Conservation (phyloP, 2,888 invertebrate genomes). For the Agrotis segetum region DNA sequence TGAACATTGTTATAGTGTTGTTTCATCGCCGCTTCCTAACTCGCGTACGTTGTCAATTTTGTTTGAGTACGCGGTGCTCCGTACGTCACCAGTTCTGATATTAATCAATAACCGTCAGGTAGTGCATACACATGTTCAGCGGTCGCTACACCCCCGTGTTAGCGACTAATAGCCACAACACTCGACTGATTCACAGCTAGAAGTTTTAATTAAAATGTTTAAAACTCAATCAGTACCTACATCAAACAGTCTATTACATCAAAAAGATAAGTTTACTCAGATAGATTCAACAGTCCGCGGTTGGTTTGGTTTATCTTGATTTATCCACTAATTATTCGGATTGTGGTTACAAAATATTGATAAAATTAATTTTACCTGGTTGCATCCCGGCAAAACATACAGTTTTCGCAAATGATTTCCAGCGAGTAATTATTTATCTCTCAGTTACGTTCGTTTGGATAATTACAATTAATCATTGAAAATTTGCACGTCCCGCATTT, state of each 20-base stretch:
- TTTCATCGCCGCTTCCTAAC: slow-evolving; percentile 14
- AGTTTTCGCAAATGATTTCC: slow-evolving; percentile 32
- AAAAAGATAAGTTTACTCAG: slow-evolving; percentile 17
- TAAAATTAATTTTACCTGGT: slow-evolving; percentile 16
- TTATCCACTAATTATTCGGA: slow-evolving; percentile 23
- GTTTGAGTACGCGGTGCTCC: slow-evolving; percentile 45
- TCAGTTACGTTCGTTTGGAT: slow-evolving; percentile 23
- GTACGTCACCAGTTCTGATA: slow-evolving; percentile 30
- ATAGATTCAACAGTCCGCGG: background rate
- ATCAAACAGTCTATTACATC: slow-evolving; percentile 6
- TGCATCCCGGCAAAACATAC: slow-evolving; percentile 15
- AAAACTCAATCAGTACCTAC: slow-evolving; percentile 25
- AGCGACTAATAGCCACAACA: slow-evolving; percentile 4
- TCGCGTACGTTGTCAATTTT: slow-evolving; percentile 37
- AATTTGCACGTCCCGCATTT: slow-evolving; percentile 25
- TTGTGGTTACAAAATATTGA: slow-evolving; percentile 18
- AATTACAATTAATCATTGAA: slow-evolving; percentile 46
- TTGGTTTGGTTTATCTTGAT: slow-evolving; percentile 8
- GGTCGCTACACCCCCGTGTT: slow-evolving; percentile 4
- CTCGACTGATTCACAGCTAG: background rate
- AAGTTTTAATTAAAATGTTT: slow-evolving; percentile 23
- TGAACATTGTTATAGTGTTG: slow-evolving; percentile 10
- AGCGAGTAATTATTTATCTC: slow-evolving; percentile 45
- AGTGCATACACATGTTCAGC: slow-evolving; percentile 30
- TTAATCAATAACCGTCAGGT: slow-evolving; percentile 52